A percentile compares a stretch with the other conserved stretches of the same genome.
These are phyloP conservation scores for Typhlomys cinereus DNA, from an alignment of 2,113 vertebrate genomes.

Conservation along the genomic window DNA sequence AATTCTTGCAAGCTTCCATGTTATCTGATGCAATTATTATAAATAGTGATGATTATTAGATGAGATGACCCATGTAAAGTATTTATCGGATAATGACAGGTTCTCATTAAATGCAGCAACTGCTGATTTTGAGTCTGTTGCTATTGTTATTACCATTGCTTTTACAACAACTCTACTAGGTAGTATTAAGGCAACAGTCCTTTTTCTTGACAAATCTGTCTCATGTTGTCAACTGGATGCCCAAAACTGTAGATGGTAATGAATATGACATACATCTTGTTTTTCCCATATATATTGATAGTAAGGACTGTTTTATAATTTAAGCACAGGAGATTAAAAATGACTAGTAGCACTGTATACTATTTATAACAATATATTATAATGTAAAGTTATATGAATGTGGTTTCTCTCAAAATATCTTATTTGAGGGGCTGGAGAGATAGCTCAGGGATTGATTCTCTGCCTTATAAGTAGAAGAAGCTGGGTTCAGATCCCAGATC, in stretches of 20 bases:
- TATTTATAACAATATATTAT: neutral
- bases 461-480: too few relatives aligned
- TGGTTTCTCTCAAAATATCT: neutral
- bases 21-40: slow-evolving; percentile 1
- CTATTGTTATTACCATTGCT: neutral
- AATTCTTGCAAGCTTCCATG: neutral
- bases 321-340: neutral
- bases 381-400: neutral
- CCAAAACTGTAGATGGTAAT: neutral
- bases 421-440: too few relatives aligned
- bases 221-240: neutral
- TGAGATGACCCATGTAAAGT: neutral
- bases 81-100: neutral
- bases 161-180: neutral
- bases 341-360: neutral
- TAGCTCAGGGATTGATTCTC: too few relatives aligned
- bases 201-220: neutral
- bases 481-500: too few relatives aligned
- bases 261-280: neutral
- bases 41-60: slow-evolving; percentile 32
- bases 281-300: neutral
- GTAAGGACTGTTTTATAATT: neutral
- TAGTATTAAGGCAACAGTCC: neutral
- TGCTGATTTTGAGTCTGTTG: neutral
- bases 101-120: neutral